phyloP scores from a whole-genome alignment of 2,888 invertebrate genomes.

The Acleris holmiana region DNA sequence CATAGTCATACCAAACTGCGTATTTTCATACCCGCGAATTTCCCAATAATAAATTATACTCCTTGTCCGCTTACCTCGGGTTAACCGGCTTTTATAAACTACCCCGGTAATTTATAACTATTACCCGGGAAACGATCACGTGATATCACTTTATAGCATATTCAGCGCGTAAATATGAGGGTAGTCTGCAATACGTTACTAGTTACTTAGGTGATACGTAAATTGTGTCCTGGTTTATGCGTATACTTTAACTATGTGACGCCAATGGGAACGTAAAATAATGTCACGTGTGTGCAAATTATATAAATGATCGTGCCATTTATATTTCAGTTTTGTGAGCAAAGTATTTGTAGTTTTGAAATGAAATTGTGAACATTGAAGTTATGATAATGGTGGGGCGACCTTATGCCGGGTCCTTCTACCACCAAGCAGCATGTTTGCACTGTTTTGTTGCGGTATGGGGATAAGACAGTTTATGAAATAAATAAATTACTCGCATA shows the following conservation, averaged over 20 bases:
- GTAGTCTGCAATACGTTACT: constrained; percentile 66
- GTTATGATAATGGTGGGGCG: too few relatives aligned
- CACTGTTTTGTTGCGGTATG: too few relatives aligned
- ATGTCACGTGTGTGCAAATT: too few relatives aligned
- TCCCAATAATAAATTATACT: constrained; percentile 82
- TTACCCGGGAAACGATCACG: constrained; percentile 83
- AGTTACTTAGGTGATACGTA: constrained; percentile 24
- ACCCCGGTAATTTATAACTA: constrained; percentile 84
- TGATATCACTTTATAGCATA: constrained; percentile 83
- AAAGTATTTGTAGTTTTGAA: too few relatives aligned
- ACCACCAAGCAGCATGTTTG: too few relatives aligned
- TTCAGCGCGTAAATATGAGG: constrained; percentile 80
- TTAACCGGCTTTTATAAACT: constrained; percentile 85
- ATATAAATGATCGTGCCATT: too few relatives aligned
- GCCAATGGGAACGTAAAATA: too few relatives aligned
- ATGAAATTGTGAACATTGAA: too few relatives aligned
- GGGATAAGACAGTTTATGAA: too few relatives aligned
- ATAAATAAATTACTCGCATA: too few relatives aligned
- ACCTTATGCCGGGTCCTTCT: too few relatives aligned
- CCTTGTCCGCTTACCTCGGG: constrained; percentile 83
- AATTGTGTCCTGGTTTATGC: not conserved
- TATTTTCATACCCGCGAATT: constrained; percentile 73
- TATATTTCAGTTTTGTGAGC: too few relatives aligned
- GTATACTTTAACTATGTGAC: not conserved
- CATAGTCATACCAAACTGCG: constrained; percentile 57